These are phyloP conservation scores for Drosophila mimetica DNA, from an alignment of 2,888 invertebrate species.

Conservation along the genomic window DNA sequence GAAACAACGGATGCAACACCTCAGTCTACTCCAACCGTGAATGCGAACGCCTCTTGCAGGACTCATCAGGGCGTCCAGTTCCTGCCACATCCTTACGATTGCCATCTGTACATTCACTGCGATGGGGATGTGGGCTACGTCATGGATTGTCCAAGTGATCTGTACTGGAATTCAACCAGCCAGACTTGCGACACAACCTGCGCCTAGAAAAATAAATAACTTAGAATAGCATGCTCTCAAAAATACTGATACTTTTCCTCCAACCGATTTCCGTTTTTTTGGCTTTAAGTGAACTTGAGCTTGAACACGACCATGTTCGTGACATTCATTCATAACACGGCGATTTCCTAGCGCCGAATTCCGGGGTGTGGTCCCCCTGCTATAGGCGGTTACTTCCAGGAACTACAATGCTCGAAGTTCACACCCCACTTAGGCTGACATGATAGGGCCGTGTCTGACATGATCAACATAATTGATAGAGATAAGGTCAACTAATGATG, in stretches of 20 bases:
- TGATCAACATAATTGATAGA: conserved; percentile 47
- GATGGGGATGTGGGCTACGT: conserved; percentile 42
- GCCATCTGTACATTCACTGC: conserved; percentile 71
- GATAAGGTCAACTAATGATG: conserved; percentile 54
- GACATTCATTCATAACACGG: conserved; percentile 40
- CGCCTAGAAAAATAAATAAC: conserved; percentile 40
- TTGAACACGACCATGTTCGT: conserved; percentile 20
- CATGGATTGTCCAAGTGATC: conserved; percentile 57
- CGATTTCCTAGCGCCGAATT: conserved; percentile 8
- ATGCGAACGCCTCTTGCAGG: conserved; percentile 43
- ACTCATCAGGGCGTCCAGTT: conserved; percentile 43
- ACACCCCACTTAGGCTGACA: conserved; percentile 70
- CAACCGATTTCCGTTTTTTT: neutral
- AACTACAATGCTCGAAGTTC: conserved; percentile 47
- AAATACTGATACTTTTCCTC: neutral
- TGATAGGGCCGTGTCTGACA: conserved; percentile 58
- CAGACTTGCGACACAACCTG: conserved; percentile 55
- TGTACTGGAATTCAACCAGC: conserved; percentile 57
- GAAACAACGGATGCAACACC: neutral
- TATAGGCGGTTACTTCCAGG: conserved; percentile 51
- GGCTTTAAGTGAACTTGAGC: conserved; percentile 5
- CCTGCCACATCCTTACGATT: conserved; percentile 69
- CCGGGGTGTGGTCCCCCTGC: conserved; percentile 50
- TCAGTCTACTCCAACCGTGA: conserved; percentile 31
- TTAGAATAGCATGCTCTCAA: conserved; percentile 18